phyloP scores from a whole-genome alignment of 2,888 invertebrate genomes.

The Chrysolina haemoptera region DNA sequence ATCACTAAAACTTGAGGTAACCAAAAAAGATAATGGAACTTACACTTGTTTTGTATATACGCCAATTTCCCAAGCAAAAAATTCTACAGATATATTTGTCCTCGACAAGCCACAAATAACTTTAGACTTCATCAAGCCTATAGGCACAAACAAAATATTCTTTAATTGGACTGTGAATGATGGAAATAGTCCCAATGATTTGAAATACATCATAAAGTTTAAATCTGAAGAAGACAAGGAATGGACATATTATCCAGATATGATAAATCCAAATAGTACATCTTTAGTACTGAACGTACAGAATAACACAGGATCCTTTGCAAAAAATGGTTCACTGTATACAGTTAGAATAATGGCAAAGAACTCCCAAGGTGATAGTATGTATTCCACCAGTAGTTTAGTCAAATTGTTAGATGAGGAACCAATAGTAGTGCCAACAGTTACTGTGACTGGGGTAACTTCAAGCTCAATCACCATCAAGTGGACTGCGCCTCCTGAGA shows the following conservation, averaged over 20 bases:
- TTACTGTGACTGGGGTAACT: conserved; percentile 81
- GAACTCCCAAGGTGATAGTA: conserved; percentile 77
- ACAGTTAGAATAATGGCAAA: conserved; percentile 77
- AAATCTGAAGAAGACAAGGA: conserved; percentile 71
- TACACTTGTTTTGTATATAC: conserved; percentile 73
- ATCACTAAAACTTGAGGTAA: conserved; percentile 73
- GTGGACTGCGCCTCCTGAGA: conserved; percentile 80
- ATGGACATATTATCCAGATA: conserved; percentile 75
- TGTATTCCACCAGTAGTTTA: conserved; percentile 71
- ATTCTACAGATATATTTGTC: conserved; percentile 70
- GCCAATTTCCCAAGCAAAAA: conserved; percentile 55
- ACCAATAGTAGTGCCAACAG: conserved; percentile 84
- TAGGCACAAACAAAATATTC: conserved; percentile 82
- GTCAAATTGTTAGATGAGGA: conserved; percentile 80
- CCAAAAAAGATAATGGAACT: conserved; percentile 82
- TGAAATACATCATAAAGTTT: conserved; percentile 73
- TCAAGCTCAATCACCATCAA: conserved; percentile 86
- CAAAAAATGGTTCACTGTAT: conserved; percentile 79
- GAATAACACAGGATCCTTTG: conserved; percentile 51
- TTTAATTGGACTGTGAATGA: conserved; percentile 87
- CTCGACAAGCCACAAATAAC: conserved; percentile 80
- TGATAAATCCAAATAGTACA: conserved; percentile 77
- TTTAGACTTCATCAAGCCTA: conserved; percentile 82
- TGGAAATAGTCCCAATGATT: conserved; percentile 80
- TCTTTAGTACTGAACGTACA: conserved; percentile 78